Evolutionary conservation across 2,888 invertebrate species (phyloP).

Genomic region (Catocala fraxini): DNA sequence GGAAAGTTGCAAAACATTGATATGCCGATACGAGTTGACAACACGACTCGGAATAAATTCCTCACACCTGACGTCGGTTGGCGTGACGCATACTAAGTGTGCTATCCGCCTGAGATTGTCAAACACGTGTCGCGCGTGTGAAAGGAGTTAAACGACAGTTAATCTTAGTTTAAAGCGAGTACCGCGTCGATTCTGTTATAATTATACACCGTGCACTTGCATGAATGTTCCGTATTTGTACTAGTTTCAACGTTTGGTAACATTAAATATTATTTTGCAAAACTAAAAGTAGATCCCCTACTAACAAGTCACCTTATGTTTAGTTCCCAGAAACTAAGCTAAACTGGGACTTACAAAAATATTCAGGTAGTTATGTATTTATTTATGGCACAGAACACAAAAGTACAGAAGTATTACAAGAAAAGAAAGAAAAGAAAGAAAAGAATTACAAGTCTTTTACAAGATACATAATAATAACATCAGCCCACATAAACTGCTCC

Average conservation of each 20-base stretch:
- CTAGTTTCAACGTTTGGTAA: neutral
- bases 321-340: no score
- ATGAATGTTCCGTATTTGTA: conserved; percentile 27
- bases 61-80: conserved; percentile 19
- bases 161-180: conserved; percentile 61
- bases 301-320: no score
- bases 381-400: no score
- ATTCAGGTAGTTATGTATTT: no score
- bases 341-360: no score
- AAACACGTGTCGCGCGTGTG: conserved; percentile 65
- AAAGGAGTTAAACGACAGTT: conserved; percentile 58
- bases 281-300: no score
- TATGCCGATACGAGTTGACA: conserved; percentile 2
- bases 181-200: conserved; percentile 33
- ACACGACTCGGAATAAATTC: conserved; percentile 30
- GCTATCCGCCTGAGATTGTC: conserved; percentile 52
- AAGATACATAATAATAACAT: no score
- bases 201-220: conserved; percentile 48
- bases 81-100: conserved; percentile 33
- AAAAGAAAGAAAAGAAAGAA: no score
- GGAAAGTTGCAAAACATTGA: conserved; percentile 1
- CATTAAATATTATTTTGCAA: no score
- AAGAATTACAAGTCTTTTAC: no score
- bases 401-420: no score
- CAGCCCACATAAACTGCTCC: no score